A percentile compares a stretch with the other conserved stretches of the same genome.
Conservation (phyloP, 1,140 invertebrate genomes). For the Fopius arisanus region DNA sequence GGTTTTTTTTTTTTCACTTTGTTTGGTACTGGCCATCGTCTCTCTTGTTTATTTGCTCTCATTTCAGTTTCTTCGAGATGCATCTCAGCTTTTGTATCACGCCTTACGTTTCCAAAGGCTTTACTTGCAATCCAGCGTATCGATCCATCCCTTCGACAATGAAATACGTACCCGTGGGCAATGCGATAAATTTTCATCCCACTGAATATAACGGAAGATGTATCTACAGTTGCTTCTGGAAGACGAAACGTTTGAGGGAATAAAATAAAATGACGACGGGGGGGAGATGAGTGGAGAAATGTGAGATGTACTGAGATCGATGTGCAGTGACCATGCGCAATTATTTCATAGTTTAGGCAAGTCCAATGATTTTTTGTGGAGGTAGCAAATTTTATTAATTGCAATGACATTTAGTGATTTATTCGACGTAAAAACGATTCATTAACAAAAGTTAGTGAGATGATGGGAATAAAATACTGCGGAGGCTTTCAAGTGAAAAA, state of each 20-base stretch:
- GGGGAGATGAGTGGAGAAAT: not conserved
- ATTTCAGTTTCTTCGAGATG: not conserved
- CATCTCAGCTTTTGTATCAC: not conserved
- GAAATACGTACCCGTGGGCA: constrained; percentile 25
- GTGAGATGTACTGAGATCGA: not conserved
- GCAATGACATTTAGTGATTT: not conserved
- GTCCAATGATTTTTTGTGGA: not conserved
- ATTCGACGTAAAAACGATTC: not conserved
- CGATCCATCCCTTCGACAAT: constrained; percentile 29
- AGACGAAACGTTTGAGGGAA: not conserved
- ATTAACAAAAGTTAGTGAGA: not conserved
- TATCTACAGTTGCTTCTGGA: constrained; percentile 9
- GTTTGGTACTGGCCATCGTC: not conserved
- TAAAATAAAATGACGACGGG: not conserved
- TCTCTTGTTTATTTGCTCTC: not conserved
- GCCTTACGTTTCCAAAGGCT: not conserved
- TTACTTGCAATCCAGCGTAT: constrained; percentile 13
- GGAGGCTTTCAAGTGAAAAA: not conserved
- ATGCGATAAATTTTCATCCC: constrained; percentile 25
- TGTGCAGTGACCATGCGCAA: not conserved
- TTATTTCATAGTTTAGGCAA: not conserved
- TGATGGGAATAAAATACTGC: not conserved
- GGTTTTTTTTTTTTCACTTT: not conserved
- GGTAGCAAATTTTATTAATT: not conserved
- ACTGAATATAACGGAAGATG: not conserved